Percentiles rank a stretch among this genome's conserved stretches.
phyloP scores from a whole-genome alignment of 2,113 vertebrate genomes.

The Syngnathus floridae region DNA sequence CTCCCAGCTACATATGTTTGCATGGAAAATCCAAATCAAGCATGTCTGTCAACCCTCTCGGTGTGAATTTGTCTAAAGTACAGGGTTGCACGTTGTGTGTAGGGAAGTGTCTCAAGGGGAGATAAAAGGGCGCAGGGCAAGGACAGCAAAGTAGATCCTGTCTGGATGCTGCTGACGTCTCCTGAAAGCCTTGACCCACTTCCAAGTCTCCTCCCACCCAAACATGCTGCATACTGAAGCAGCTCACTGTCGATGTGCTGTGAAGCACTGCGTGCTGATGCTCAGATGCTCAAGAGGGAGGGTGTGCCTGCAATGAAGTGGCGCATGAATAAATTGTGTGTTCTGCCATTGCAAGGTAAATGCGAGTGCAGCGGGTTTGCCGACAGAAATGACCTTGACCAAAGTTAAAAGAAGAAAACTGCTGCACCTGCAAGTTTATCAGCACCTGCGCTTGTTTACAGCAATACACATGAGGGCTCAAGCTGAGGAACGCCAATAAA shows the following conservation, averaged over 20 bases:
- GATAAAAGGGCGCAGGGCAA: slow-evolving; percentile 25
- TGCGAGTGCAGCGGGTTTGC: not conserved
- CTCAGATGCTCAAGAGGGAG: slow-evolving; percentile 21
- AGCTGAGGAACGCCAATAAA: not conserved
- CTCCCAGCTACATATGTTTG: slow-evolving; percentile 18
- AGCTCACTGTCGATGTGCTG: slow-evolving; percentile 29
- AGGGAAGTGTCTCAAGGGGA: slow-evolving; percentile 5
- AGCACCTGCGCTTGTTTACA: slow-evolving; percentile 2
- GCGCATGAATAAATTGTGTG: slow-evolving; percentile 41
- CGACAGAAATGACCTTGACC: slow-evolving; percentile 16
- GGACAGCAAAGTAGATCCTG: slow-evolving; percentile 38
- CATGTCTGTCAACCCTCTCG: slow-evolving; percentile 3
- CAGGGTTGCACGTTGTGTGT: slow-evolving; percentile 11
- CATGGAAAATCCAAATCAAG: not conserved
- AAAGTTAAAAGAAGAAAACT: slow-evolving; percentile 20
- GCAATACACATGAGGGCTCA: not conserved
- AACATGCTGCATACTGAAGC: slow-evolving; percentile 46
- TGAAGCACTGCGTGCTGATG: slow-evolving; percentile 24
- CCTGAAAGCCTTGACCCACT: slow-evolving; percentile 62
- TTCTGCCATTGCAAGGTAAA: not conserved
- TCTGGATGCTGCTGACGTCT: slow-evolving; percentile 35
- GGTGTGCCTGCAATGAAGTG: slow-evolving; percentile 25
- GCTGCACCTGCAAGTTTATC: slow-evolving; percentile 26
- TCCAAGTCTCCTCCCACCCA: slow-evolving; percentile 32
- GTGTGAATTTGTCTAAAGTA: slow-evolving; percentile 35